These are phyloP conservation scores for Actenoides hombroni DNA, from an alignment of 2,113 vertebrate genomes.

Conservation along the genomic window DNA sequence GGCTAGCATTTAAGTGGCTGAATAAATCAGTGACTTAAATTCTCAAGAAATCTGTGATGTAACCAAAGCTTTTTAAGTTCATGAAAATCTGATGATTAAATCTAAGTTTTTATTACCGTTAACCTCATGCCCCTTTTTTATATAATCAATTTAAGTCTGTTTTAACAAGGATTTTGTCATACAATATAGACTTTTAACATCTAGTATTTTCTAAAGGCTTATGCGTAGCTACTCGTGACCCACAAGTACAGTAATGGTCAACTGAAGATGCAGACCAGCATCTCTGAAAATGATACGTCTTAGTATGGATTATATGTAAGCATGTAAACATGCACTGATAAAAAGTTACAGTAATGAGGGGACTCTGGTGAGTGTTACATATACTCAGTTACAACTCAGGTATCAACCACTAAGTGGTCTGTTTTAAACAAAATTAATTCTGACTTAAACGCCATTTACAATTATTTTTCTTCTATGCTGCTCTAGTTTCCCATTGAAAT, in stretches of 20 bases:
- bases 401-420: background rate
- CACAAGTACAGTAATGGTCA: background rate
- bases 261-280: background rate
- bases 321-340: background rate
- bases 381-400: background rate
- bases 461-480: constrained; percentile 38
- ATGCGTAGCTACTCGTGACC: background rate
- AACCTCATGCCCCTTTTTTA: background rate
- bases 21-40: constrained; percentile 33
- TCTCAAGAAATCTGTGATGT: constrained; percentile 21
- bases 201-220: background rate
- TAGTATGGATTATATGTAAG: background rate
- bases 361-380: background rate
- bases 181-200: background rate
- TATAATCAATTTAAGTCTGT: background rate
- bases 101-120: background rate
- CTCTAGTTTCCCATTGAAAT: constrained; percentile 46
- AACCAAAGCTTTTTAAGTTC: constrained; percentile 17
- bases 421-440: constrained; percentile 35
- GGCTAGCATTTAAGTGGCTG: background rate
- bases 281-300: background rate
- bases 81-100: constrained; percentile 16
- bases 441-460: constrained; percentile 12
- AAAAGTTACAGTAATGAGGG: background rate
- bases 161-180: background rate